phyloP scores from a whole-genome alignment of 2,888 invertebrate species.

The Rhingia rostrata region DNA sequence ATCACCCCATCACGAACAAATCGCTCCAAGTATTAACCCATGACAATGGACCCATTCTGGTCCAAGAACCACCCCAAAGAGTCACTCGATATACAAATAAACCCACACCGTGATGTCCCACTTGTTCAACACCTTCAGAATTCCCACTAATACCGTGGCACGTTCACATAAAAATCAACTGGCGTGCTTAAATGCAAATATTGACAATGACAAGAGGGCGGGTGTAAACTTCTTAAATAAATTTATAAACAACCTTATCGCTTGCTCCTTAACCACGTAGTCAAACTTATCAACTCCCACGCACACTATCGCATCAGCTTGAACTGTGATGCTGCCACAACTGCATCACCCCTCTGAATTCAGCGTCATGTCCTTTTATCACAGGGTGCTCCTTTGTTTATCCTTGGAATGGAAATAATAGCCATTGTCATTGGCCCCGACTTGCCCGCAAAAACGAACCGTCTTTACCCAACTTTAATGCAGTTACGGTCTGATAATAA shows the following conservation, averaged over 20 bases:
- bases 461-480: slow-evolving; percentile 15
- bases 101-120: no score
- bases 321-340: slow-evolving; percentile 2
- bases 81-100: no score
- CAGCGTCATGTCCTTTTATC: not conserved
- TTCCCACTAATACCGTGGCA: no score
- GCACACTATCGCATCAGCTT: slow-evolving; percentile 21
- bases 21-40: no score
- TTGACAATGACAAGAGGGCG: not conserved
- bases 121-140: no score
- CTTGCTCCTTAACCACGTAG: slow-evolving; percentile 2
- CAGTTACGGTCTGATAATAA: slow-evolving; percentile 24
- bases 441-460: not conserved
- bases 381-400: not conserved
- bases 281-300: slow-evolving; percentile 15
- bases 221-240: not conserved
- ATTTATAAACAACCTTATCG: slow-evolving; percentile 12
- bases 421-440: slow-evolving; percentile 21
- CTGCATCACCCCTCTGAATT: slow-evolving; percentile 11
- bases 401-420: slow-evolving; percentile 16
- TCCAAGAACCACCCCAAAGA: no score
- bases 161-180: slow-evolving; percentile 15
- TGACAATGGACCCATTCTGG: no score
- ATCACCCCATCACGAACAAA: no score
- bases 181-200: not conserved